Evolutionary conservation across 2,113 vertebrate genomes (phyloP).

Genomic region (Macaca mulatta): DNA sequence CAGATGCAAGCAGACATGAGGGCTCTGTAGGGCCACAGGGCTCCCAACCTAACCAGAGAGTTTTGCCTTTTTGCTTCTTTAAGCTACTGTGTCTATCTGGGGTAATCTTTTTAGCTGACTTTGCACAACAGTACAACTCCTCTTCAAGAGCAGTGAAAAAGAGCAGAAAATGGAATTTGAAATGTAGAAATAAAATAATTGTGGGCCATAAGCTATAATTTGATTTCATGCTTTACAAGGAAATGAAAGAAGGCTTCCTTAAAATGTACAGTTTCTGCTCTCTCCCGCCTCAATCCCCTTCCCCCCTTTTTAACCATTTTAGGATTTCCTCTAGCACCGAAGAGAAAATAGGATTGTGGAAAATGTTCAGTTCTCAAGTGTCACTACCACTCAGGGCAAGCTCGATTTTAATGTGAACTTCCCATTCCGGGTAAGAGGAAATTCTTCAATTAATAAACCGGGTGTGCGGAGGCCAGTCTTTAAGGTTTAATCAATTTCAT

Average conservation of each 20-base stretch:
- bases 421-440: constrained; percentile 90
- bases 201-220: constrained; percentile 83
- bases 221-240: constrained; percentile 88
- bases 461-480: constrained; percentile 88
- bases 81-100: constrained; percentile 73
- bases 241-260: constrained; percentile 88
- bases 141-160: constrained; percentile 79
- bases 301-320: constrained; percentile 84
- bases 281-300: not conserved
- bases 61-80: constrained; percentile 52
- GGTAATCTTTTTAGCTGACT: constrained; percentile 82
- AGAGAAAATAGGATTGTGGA: constrained; percentile 88
- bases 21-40: not conserved
- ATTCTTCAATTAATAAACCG: constrained; percentile 94
- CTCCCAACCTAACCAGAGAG: not conserved
- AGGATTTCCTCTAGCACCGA: constrained; percentile 85
- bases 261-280: constrained; percentile 76
- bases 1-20: not conserved
- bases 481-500: constrained; percentile 90
- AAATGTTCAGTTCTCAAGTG: constrained; percentile 86
- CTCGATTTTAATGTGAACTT: constrained; percentile 88
- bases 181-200: constrained; percentile 86
- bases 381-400: constrained; percentile 86
- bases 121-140: constrained; percentile 76
- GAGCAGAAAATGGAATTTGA: constrained; percentile 83